Base-by-base conservation (phyloP, 1,140 invertebrate genomes). In the Cecropterus lyciades region DNA sequence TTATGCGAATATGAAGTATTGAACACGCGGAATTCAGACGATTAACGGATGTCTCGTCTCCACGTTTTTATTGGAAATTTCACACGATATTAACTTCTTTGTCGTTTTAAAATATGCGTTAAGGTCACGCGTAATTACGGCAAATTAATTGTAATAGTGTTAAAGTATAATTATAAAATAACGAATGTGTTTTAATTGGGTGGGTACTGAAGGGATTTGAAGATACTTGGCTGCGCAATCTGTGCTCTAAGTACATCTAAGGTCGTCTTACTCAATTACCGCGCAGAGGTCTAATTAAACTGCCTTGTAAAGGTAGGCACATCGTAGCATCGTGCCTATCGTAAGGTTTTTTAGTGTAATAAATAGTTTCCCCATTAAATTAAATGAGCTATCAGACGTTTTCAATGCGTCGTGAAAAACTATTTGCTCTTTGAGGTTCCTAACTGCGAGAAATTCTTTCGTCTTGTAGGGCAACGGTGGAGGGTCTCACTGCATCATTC, bases 401-500 rank as follows among this genome's bases (percentile, higher is more conserved):
- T 87, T 75, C 80, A 79, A 81, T 75, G 73, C 64, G 56, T 16
- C 16, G 57, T 73, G 76, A 87, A 85, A 89, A 87, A 87, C 73
- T 59, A 52, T 80, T 77, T 77, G 72, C 72, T 66, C 82, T 86
- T 86, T 85, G 82, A 78, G 69, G 67, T 77, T 65, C 60, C 60
- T 78, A 81, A 82, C 83, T 83, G 85, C 81, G 83, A 77, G 80
- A 84, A 84, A 91, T 91, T 87, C 88, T 70, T 82, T 84, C 69
- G 80, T 82, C 80, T 80, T 88, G 86, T 91, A 84, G 80, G 76
- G 80, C 79, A 68, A 72, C 66, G 49, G 73, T 64, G 82, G 86
- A 68, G 82, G 83, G 84, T 87, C 85, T 82, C 88, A 82, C 86
- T 91, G 85, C 81, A 91, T 91, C 81, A 89, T 91, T 89, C 89